These are phyloP conservation scores for Gastrophryne carolinensis DNA, from an alignment of 2,797 vertebrate species.

Conservation along the genomic window DNA sequence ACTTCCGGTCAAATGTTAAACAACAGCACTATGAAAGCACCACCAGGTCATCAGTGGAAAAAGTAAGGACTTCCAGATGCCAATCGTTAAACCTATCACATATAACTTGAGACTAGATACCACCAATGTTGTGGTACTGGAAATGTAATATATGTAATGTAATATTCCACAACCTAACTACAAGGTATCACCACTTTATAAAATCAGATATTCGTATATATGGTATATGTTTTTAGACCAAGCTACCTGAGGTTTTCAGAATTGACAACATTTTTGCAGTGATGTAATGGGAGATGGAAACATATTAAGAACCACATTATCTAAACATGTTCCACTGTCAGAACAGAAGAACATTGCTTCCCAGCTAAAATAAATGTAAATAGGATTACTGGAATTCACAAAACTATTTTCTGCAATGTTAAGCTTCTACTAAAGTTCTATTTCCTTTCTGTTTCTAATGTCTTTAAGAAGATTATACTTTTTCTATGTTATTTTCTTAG, in stretches of 20 bases:
- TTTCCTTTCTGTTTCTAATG: background rate
- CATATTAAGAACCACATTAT: slow-evolving; percentile 33
- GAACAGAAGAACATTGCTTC: slow-evolving; percentile 1
- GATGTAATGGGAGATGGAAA: slow-evolving; percentile 43
- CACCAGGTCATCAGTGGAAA: too few relatives aligned
- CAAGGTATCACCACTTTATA: too few relatives aligned
- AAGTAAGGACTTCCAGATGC: too few relatives aligned
- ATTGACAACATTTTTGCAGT: slow-evolving; percentile 19
- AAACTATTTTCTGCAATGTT: background rate
- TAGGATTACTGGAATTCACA: slow-evolving; percentile 3
- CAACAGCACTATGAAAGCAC: too few relatives aligned
- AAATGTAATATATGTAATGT: too few relatives aligned
- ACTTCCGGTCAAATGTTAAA: too few relatives aligned
- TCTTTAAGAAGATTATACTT: background rate
- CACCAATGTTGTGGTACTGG: too few relatives aligned
- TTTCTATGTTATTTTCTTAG: background rate
- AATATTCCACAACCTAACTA: too few relatives aligned
- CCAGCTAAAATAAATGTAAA: slow-evolving; percentile 35
- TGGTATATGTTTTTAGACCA: background rate
- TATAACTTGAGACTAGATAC: too few relatives aligned
- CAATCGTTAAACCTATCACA: too few relatives aligned
- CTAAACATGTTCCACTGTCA: slow-evolving; percentile 41
- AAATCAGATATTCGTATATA: too few relatives aligned
- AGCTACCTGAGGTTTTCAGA: slow-evolving; percentile 11
- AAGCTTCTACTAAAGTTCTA: background rate